These are phyloP conservation scores for Hydractinia symbiolongicarpus DNA, from an alignment of 30 jellyfish, hydroid and myxozoan species.

Conservation along the genomic window DNA sequence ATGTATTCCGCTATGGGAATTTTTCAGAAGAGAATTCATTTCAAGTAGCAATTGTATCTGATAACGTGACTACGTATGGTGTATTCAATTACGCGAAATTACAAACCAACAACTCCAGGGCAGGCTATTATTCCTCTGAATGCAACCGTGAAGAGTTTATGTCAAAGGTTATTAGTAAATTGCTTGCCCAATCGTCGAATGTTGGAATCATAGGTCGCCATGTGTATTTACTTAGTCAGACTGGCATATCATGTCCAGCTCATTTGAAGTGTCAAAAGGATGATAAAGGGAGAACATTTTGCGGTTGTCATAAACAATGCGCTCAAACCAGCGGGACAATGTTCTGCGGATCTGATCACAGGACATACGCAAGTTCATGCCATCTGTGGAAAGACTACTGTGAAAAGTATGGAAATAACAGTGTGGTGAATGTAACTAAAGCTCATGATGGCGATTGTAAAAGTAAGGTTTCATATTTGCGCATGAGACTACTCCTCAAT, in stretches of 20 bases:
- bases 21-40: not conserved
- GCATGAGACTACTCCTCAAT: not conserved
- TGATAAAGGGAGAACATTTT: not conserved
- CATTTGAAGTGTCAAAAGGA: not conserved
- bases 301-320: constrained; percentile 7
- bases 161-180: not conserved
- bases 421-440: not conserved
- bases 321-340: not conserved
- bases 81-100: not conserved
- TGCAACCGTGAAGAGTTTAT: not conserved
- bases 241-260: not conserved
- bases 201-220: constrained; percentile 1
- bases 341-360: constrained; percentile 6
- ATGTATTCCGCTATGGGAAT: not conserved
- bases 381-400: not conserved
- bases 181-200: not conserved
- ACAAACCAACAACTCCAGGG: not conserved
- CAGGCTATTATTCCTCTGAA: not conserved
- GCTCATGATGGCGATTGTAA: constrained; percentile 11
- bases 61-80: not conserved
- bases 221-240: not conserved
- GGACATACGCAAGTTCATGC: not conserved
- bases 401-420: constrained; percentile 12
- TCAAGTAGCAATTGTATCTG: constrained; percentile 6
- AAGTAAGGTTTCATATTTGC: not conserved